Percentiles rank a stretch among this genome's conserved stretches.
Evolutionary conservation across 2,888 invertebrate species (phyloP).

Genomic region (Adelognathus sp.): DNA sequence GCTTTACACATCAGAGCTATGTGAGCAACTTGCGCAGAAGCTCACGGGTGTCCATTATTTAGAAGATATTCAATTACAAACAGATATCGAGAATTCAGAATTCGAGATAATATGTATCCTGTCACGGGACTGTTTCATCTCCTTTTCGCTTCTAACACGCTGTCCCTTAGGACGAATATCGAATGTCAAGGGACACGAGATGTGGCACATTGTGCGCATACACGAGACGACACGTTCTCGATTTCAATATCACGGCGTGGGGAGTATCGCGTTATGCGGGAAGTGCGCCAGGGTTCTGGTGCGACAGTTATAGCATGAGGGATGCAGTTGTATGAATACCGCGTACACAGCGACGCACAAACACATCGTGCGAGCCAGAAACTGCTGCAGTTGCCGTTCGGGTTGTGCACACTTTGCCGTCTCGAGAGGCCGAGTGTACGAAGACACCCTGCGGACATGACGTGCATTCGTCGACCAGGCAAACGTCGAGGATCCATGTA

Average conservation of each 20-base stretch:
- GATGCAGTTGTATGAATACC: background rate
- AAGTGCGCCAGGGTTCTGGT: slow-evolving; percentile 1
- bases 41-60: too few relatives aligned
- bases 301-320: slow-evolving; percentile 1
- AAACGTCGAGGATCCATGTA: slow-evolving; percentile 10
- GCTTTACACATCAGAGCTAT: too few relatives aligned
- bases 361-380: slow-evolving; percentile 7
- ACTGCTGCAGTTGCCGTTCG: slow-evolving; percentile 5
- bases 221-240: slow-evolving; percentile 20
- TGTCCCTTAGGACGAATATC: background rate
- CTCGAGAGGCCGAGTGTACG: background rate
- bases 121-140: background rate
- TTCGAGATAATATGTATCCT: background rate
- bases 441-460: slow-evolving; percentile 2
- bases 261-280: slow-evolving; percentile 30
- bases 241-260: slow-evolving; percentile 30
- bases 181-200: slow-evolving; percentile 6
- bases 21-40: too few relatives aligned
- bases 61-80: too few relatives aligned
- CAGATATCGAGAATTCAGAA: background rate
- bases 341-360: background rate
- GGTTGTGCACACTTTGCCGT: slow-evolving; percentile 13
- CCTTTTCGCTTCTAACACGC: background rate
- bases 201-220: slow-evolving; percentile 1
- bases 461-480: slow-evolving; percentile 14